These are phyloP conservation scores for Hypselothyrea guttata DNA, from an alignment of 2,888 invertebrate species.

Conservation along the genomic window DNA sequence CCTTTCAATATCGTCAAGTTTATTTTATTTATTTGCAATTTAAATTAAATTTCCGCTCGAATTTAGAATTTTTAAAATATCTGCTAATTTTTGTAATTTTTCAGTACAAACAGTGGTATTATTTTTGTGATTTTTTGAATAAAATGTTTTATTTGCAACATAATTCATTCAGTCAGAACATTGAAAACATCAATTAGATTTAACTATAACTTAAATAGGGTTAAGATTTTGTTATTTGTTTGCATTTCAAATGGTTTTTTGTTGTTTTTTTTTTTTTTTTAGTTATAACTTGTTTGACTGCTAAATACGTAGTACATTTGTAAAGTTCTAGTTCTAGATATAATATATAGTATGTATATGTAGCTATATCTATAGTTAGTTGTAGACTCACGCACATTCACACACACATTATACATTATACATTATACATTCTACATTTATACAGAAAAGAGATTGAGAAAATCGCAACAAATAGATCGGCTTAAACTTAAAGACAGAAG, in stretches of 20 bases:
- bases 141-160: conserved; percentile 72
- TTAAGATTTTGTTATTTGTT: conserved; percentile 23
- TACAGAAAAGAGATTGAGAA: conserved; percentile 16
- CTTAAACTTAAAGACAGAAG: conserved; percentile 51
- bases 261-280: conserved; percentile 3
- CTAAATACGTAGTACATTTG: conserved; percentile 36
- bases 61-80: too few relatives aligned
- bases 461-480: conserved; percentile 40
- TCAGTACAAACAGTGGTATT: too few relatives aligned
- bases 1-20: too few relatives aligned
- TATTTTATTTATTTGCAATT: too few relatives aligned
- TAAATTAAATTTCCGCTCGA: too few relatives aligned
- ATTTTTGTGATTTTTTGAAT: too few relatives aligned
- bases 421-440: conserved; percentile 28
- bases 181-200: conserved; percentile 70
- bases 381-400: conserved; percentile 27
- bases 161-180: conserved; percentile 73
- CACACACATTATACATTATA: conserved; percentile 33
- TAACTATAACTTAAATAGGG: conserved; percentile 54
- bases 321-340: conserved; percentile 37
- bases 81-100: too few relatives aligned
- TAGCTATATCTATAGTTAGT: conserved; percentile 35
- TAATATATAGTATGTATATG: conserved; percentile 40
- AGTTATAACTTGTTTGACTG: conserved; percentile 38
- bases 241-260: conserved; percentile 16